phyloP scores from a whole-genome alignment of 2,888 invertebrate species.

The Cybosia mesomella region DNA sequence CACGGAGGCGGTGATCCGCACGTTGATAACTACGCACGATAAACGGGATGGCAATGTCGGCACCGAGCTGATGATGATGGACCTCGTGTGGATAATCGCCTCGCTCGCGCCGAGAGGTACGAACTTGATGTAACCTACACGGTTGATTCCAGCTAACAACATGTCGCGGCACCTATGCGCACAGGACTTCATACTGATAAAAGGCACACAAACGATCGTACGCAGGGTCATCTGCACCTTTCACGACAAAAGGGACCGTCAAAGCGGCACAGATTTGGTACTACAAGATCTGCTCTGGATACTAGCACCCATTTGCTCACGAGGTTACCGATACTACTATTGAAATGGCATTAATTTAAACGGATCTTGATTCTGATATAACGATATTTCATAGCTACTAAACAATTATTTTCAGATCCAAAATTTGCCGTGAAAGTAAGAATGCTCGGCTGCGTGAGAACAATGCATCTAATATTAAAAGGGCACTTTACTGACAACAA shows the following conservation, averaged over 20 bases:
- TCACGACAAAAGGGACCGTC: conserved; percentile 80
- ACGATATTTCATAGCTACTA: not conserved
- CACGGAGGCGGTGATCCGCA: conserved; percentile 86
- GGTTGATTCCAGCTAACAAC: conserved; percentile 80
- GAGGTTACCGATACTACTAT: conserved; percentile 70
- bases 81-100: conserved; percentile 88
- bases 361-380: not conserved
- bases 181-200: conserved; percentile 79
- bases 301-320: conserved; percentile 83
- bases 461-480: conserved; percentile 88
- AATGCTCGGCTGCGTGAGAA: conserved; percentile 87
- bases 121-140: conserved; percentile 41
- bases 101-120: conserved; percentile 87
- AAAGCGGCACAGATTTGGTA: conserved; percentile 77
- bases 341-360: conserved; percentile 16
- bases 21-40: conserved; percentile 82
- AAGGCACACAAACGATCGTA: conserved; percentile 84
- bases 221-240: conserved; percentile 78
- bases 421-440: conserved; percentile 90
- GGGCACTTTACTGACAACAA: conserved; percentile 88
- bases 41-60: conserved; percentile 83
- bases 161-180: conserved; percentile 77
- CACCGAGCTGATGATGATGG: conserved; percentile 85
- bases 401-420: conserved; percentile 75
- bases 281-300: conserved; percentile 87